Evolutionary conservation across 1,140 invertebrate species (phyloP), one percentile per base, ranked within the genome.

Genomic region (Littorina saxatilis): DNA sequence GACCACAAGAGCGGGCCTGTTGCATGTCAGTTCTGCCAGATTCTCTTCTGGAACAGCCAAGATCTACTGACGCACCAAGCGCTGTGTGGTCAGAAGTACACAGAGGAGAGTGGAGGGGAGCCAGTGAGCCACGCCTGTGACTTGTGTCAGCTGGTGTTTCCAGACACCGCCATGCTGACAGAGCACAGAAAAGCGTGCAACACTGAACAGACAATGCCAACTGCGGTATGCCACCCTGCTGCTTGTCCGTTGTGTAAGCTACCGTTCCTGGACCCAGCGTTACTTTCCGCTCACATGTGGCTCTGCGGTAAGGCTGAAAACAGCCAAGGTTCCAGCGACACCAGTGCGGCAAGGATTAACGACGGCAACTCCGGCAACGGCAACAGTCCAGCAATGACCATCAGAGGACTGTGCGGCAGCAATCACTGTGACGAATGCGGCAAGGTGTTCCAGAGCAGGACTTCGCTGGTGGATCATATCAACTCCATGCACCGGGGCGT

Each of bases 401-500:
- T 23, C 70, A 35, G 2, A 0, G 27, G 3, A 7, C 27, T 40
- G 29, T 40, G 55, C 58, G 43, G 23, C 55, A 66, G 27, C 76
- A 78, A 78, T 37, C n/a, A 61, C 23, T 78, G 76, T 43, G 76
- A 78, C 37, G 35, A 66, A 9, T 78, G 76, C 37, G 76, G 76
- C 11, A 78, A 78, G 35, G 39, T 40, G 37, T 78, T 78, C 32
- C 76, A 78, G 76, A 58, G 76, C 23, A 39, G 76, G 13, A 78
- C 76, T 3, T 78, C 76, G 13, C 58, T 78, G 32, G 76, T 78
- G 55, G 76, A 78, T 58, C 76, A 78, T 39, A 43, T 78, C 55
- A 78, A 78, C 76, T 78, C 76, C 55, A 78, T 78, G 76, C 76
- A 78, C 76, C 39, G 43, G 32, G 76, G 76, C 76, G 66, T 78